Evolutionary conservation across 2,797 vertebrate genomes (phyloP), one percentile per base, ranked within the genome.

Genomic region (Platalea minor): DNA sequence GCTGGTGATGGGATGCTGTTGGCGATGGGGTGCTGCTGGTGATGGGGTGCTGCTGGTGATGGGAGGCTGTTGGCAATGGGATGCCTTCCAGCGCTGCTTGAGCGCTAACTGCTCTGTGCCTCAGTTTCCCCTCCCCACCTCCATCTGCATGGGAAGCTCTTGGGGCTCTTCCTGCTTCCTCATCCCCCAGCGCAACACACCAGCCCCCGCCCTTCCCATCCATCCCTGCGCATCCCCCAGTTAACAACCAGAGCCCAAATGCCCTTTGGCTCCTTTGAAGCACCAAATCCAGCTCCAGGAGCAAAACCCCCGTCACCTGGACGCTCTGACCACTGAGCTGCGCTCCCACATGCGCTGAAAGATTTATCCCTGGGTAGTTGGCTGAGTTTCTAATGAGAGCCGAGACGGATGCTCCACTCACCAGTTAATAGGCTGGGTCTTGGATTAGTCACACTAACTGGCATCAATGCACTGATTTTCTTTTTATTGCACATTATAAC

Each of bases 401-500:
- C 67, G 57, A 90, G 90, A 88, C 79, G 93, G 77, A 94, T 61
- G 74, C 93, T 94, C 81, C 80, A 50, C 94, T 91, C 81, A 51
- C 53, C 93, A 51, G 51, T 85, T 92, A 93, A 92, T 95, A 93
- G 95, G 92, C 92, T 64, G 73, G 73, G 76, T 61, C 93, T 94
- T 65, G 92, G 88, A 84, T 96, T 90, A 77, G 91, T 93, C 95
- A 95, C 88, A 73, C 79, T 69, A 92, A 89, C 90, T 89, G 96
- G 93, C 94, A 96, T 73, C 95, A 70, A 28, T 43, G 93, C 85
- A 19, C 94, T 63, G 91, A 93, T 96, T 93, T 78, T 18, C 88
- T 41, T 93, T 95, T 94, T 93, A 93, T 89, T 88, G 95, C 91
- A 35, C 91, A 37, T 95, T 95, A 50, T 94, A 95, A 95, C 83